Conservation (phyloP, 2,113 vertebrate genomes). For the Ginglymostoma cirratum region DNA sequence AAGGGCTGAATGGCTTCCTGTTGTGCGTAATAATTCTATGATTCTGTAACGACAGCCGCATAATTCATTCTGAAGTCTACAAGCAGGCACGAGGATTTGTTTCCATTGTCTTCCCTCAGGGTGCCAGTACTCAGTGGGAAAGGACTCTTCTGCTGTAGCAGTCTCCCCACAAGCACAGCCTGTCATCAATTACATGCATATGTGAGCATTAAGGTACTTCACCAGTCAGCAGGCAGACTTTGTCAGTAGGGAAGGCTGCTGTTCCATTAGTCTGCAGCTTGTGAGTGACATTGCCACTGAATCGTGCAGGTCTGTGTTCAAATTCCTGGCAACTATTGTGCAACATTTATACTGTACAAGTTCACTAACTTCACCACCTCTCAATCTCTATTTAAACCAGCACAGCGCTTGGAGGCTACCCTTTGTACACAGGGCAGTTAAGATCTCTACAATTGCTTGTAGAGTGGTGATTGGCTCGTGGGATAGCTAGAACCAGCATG, state of each 20-base stretch:
- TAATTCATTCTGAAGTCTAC: neutral
- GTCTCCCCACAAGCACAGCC: neutral
- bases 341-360: neutral
- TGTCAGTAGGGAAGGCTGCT: neutral
- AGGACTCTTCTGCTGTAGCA: neutral
- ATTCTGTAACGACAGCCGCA: neutral
- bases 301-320: neutral
- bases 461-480: neutral
- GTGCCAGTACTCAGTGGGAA: neutral
- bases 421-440: neutral
- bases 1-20: neutral
- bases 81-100: neutral
- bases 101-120: neutral
- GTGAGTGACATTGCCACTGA: neutral
- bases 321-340: neutral
- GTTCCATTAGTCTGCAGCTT: neutral
- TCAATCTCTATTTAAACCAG: neutral
- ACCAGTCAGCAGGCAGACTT: neutral
- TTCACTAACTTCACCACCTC: neutral
- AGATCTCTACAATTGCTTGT: neutral
- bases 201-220: neutral
- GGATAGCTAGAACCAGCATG: neutral
- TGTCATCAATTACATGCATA: neutral
- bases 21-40: neutral
- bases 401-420: neutral